phyloP scores from a whole-genome alignment of 37 sponge, comb jelly and placozoan genomes.

The Aphrocallistes beatrix region DNA sequence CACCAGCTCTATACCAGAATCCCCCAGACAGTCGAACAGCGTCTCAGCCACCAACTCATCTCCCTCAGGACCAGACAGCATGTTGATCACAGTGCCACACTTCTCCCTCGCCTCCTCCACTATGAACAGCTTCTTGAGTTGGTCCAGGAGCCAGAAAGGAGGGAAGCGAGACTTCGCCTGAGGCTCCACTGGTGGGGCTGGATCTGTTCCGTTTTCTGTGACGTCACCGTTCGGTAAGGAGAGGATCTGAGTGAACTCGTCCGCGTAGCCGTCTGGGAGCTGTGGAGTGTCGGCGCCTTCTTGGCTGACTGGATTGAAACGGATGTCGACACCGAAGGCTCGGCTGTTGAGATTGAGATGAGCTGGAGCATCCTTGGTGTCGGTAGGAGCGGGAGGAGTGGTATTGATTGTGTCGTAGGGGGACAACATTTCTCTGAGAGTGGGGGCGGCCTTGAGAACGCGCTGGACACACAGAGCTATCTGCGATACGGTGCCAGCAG shows the following conservation, averaged over 20 bases:
- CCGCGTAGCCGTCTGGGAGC: not conserved
- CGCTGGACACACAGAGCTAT: not conserved
- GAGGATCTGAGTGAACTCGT: not conserved
- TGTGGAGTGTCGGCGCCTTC: not conserved
- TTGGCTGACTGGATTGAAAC: not conserved
- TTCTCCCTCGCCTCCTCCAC: not conserved
- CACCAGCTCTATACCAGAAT: not conserved
- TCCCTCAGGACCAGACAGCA: not conserved
- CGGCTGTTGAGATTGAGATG: not conserved
- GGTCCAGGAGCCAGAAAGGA: not conserved
- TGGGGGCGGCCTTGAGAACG: not conserved
- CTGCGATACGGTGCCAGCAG: not conserved
- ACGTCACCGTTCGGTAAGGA: not conserved
- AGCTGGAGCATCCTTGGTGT: no score
- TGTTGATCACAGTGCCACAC: not conserved
- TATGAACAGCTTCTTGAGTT: not conserved
- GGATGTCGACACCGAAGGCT: not conserved
- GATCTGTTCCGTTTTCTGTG: not conserved
- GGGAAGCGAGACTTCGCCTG: not conserved
- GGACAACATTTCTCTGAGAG: not conserved
- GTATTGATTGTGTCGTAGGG: not conserved
- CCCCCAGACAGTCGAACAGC: not conserved
- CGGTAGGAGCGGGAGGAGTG: not conserved
- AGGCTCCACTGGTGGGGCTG: not conserved
- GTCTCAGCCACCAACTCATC: not conserved